Percentiles rank a stretch among this genome's conserved stretches.
Evolutionary conservation across 2,797 vertebrate genomes (phyloP).

Genomic region (Rhynchonycteris naso): DNA sequence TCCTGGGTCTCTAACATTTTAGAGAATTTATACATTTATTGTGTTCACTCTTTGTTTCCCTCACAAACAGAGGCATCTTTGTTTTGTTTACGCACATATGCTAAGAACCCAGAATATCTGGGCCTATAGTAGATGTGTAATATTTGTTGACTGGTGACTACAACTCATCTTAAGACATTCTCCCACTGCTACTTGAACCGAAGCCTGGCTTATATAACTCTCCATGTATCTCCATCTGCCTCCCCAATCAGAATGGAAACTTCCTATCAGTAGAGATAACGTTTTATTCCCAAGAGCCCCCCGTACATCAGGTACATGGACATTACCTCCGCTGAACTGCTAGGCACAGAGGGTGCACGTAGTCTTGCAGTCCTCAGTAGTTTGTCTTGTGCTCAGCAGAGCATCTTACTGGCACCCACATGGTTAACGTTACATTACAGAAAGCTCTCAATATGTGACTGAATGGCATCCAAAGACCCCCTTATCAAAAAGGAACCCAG

Average conservation of each 20-base stretch:
- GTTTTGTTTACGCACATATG: background rate
- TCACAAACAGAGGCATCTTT: background rate
- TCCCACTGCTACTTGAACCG: too few relatives aligned
- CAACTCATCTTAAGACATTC: background rate
- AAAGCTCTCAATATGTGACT: background rate
- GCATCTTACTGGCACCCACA: background rate
- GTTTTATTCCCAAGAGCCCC: too few relatives aligned
- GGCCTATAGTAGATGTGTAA: fast-evolving
- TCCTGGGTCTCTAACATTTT: background rate
- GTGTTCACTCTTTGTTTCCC: background rate
- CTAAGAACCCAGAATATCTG: background rate
- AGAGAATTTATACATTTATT: background rate
- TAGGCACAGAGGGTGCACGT: fast-evolving
- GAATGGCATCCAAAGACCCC: background rate
- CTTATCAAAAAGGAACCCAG: background rate
- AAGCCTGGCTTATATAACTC: fast-evolving
- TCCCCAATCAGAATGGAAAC: background rate
- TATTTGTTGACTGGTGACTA: fast-evolving
- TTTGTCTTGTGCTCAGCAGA: background rate
- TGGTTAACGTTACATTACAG: too few relatives aligned
- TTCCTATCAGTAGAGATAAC: background rate
- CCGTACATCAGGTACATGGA: background rate
- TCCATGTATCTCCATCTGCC: background rate
- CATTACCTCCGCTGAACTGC: fast-evolving
- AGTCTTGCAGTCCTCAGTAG: background rate